Evolutionary conservation across 2,113 vertebrate species (phyloP), one percentile per base, ranked within the genome.

Genomic region (Oncorhynchus keta): DNA sequence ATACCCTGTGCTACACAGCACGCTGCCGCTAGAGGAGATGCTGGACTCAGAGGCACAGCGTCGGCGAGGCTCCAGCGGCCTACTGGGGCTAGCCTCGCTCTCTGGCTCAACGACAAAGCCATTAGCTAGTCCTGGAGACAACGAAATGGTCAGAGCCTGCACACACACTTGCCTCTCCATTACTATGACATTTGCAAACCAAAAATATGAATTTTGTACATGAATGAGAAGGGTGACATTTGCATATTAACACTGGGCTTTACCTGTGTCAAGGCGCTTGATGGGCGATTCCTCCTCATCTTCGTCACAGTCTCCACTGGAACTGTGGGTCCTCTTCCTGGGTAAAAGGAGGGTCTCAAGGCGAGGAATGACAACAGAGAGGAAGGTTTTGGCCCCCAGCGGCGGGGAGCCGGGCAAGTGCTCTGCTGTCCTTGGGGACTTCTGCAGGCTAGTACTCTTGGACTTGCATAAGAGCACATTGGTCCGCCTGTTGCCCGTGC

Each of bases 281-380:
- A 95, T 93, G 1, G 97, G 97, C 83, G 95, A 92, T 92, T 95
- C 90, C 22, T 88, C 95, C 26, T 96, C 95, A 83, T 95, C 96
- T 64, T 91, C 93, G 81, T 96, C 95, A 62, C 94, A 92, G 83
- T 97, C 95, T 72, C 95, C 95, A 76, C 96, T 96, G 83, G 94
- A 93, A 91, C 96, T 98, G 79, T 95, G 94, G 73, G 93, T 94
- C 88, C 98, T 95, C 92, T 99, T 99, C 89, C 96, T 95, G 84
- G 97, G 96, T 91, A 97, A 94, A 85, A 99, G 96, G 76, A 99
- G 94, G 70, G 97, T 98, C 95, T 99, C 98, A 89, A 99, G 95
- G 80, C 98, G 95, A 88, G 98, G 98, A 91, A 99, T 96, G 87
- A 99, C 98, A 91, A 99, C 97, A 35, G 98, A 99, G 87, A 99